Evolutionary conservation across 2,797 vertebrate genomes (phyloP).

Genomic region (Scyliorhinus canicula): DNA sequence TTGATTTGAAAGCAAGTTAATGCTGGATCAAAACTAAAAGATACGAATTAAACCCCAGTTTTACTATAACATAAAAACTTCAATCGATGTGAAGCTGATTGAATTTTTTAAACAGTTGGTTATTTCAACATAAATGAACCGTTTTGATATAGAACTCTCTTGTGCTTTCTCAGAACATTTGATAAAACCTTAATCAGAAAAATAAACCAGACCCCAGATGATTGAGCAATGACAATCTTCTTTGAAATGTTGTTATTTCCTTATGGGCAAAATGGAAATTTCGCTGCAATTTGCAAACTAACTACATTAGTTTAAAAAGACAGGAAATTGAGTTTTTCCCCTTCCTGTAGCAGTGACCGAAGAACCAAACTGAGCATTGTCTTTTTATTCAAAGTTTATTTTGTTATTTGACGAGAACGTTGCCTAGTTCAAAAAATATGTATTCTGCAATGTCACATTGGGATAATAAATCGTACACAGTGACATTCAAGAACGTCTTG

Average conservation of each 20-base stretch:
- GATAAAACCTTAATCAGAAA: not conserved
- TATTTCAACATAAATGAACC: not conserved
- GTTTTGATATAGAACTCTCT: not conserved
- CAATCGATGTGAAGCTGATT: not conserved
- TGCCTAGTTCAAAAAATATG: not conserved
- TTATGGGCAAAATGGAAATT: no score
- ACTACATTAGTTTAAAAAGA: not conserved
- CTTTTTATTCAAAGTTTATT: not conserved
- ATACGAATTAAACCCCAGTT: not conserved
- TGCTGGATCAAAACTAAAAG: not conserved
- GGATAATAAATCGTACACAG: conserved; percentile 24
- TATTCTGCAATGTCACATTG: conserved; percentile 32
- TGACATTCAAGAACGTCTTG: conserved; percentile 28
- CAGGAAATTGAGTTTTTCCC: not conserved
- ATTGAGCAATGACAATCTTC: not conserved
- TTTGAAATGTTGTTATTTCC: not conserved
- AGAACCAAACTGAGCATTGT: not conserved
- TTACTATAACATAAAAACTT: not conserved
- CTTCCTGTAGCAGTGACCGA: not conserved
- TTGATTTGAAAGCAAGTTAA: not conserved
- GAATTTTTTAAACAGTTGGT: not conserved
- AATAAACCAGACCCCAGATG: not conserved
- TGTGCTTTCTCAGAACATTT: not conserved
- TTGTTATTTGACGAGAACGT: not conserved
- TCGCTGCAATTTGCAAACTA: not conserved